Base-by-base conservation (phyloP, 1,140 invertebrate genomes). In the Caligus rogercresseyi region DNA sequence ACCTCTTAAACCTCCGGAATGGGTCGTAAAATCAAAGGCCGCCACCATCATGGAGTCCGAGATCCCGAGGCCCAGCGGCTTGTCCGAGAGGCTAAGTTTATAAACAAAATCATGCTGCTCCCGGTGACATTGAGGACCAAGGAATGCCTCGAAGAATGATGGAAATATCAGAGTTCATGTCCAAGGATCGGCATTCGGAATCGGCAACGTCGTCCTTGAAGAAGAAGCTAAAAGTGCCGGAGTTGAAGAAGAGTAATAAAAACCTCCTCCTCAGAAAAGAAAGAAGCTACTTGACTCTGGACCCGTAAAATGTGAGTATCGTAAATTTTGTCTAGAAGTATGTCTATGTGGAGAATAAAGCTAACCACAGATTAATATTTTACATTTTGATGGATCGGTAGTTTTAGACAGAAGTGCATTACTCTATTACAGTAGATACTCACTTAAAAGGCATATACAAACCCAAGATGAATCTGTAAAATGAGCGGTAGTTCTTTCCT, bases 21-120 rank as follows among this genome's bases (percentile, higher is more conserved):
- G 82, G 81, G 81, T 20, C 73, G 81, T 43, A 85, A 84, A 78
- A 85, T 85, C 68, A 81, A 81, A 18, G 81, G 79, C 16, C 80
- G 80, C 69, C 84, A 83, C 72, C 82, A 84, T 67, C 73, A 76
- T 62, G 81, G 81, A 58, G 76, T 83, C 3, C 83, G 81, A 71
- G 81, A 85, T 75, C 81, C 81, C 2, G 69, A 79, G 54, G 77
- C 79, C 68, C 82, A 84, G 70, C 74, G 74, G 67, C 77, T 76
- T 23, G 75, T 73, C 67, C 74, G 81, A 65, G 68, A 79, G 20
- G 73, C 20, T 20, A 67, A 63, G 26, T 55, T 65, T 20, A 61
- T 61, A 25, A 21, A 23, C 2, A 81, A 82, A 74, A 80, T 83
- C 58, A 86, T 72, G 76, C 75, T 14, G 78, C 83, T 1, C 83